Base-by-base conservation (phyloP, 1,140 invertebrate genomes). In the Ceratosolen solmsi region DNA sequence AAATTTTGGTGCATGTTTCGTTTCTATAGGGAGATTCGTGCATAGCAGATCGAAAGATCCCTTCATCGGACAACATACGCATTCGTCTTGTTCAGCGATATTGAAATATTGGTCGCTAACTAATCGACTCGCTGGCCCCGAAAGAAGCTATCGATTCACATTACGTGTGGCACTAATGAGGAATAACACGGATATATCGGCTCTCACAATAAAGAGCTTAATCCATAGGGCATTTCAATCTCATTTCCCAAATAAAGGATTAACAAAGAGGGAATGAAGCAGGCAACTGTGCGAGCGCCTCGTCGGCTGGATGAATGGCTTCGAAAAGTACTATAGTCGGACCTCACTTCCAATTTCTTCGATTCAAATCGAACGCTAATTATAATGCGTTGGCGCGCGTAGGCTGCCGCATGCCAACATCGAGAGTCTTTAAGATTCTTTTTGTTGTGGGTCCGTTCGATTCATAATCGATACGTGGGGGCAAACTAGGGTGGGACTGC, bases 291-390 rank as follows among this genome's bases (percentile, higher is more conserved):
- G 25, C 8, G 13, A 22, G 33, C 56, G 60, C 49, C 60, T 49
- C 56, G 25, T 75, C 25, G n/a, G 33, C 36, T 25, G 30, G 76
- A 70, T 70, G 76, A 70, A 54, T 78, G 63, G 46, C n/a, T 33
- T n/a, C 15, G 11, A 41, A 1, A 46, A 15, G 49, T 73, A 54
- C 54, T 73, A n/a, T 15, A 54, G 15, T 60, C 22, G 49, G 30
- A 20, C 11, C 68, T 41, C 54, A 11, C 54, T n/a, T 54, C 58
- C 56, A 46, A 80, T 80, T 80, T 80, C 70, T 74, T 65, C 71
- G 71, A 80, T 74, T 80, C 46, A 25, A 80, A 74, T 74, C 79
- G 54, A 65, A 74, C 5, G 79, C 79, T 74, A 80, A 80, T 80
- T 80, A 80, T 36, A 80, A 80, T 70, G 79, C 79, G 33, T 38